These are phyloP conservation scores for Rotaria sp. DNA, from an alignment of 2,888 invertebrate species.

Conservation along the genomic window DNA sequence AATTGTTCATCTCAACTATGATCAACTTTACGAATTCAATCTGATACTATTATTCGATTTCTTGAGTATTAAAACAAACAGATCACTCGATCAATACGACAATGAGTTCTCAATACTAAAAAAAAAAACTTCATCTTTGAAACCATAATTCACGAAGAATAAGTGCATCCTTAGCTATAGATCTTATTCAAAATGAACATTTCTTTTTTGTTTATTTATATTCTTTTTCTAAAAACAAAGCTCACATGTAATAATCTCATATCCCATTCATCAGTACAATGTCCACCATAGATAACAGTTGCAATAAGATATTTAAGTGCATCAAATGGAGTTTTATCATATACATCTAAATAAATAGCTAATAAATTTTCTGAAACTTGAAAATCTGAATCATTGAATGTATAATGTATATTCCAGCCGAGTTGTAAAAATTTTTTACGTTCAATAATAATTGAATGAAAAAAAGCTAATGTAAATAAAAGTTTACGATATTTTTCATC, in stretches of 20 bases:
- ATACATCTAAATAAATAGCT: constrained; percentile 75
- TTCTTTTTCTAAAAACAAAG: no score
- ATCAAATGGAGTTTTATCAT: constrained; percentile 82
- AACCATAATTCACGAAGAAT: no score
- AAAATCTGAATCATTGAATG: constrained; percentile 83
- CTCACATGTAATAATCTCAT: constrained; percentile 62
- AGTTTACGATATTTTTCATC: constrained; percentile 63
- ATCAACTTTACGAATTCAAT: no score
- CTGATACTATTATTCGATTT: no score
- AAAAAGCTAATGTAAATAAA: constrained; percentile 73
- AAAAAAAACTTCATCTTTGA: no score
- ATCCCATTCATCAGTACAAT: constrained; percentile 69
- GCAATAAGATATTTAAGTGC: constrained; percentile 79
- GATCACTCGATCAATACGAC: no score
- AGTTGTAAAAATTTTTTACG: constrained; percentile 77
- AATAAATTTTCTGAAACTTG: constrained; percentile 67
- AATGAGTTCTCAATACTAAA: no score
- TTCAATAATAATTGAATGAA: constrained; percentile 75
- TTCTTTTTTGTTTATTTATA: no score
- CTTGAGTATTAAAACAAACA: no score
- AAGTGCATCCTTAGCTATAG: no score
- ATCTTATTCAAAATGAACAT: no score
- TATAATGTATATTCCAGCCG: constrained; percentile 80
- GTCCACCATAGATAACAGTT: constrained; percentile 80
- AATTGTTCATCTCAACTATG: no score